A percentile compares a stretch with the other conserved stretches of the same genome.
phyloP scores from a whole-genome alignment of 2,888 invertebrate species.

The Philereme transversata region DNA sequence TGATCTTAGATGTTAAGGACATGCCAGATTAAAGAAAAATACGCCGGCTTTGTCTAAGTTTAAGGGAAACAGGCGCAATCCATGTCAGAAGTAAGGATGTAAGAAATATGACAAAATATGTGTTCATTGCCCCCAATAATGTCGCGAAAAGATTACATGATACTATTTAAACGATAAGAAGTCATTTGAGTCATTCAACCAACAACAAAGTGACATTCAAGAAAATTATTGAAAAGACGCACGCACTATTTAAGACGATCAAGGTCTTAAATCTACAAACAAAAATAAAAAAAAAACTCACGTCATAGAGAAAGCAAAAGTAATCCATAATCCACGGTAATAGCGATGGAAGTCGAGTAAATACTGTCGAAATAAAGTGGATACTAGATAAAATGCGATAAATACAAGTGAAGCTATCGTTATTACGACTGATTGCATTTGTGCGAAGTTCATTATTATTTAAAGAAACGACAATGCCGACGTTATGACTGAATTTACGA shows the following conservation, averaged over 20 bases:
- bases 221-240: not conserved
- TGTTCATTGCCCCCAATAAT: conserved; percentile 12
- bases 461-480: not conserved
- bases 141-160: conserved; percentile 9
- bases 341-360: conserved; percentile 44
- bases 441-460: conserved; percentile 19
- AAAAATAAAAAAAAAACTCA: conserved; percentile 44
- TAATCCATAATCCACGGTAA: conserved; percentile 38
- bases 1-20: no score
- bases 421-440: conserved; percentile 16
- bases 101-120: not conserved
- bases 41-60: not conserved
- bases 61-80: not conserved
- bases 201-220: not conserved
- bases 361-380: conserved; percentile 36
- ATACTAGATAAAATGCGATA: conserved; percentile 11
- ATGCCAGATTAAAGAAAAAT: not conserved
- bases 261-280: conserved; percentile 2
- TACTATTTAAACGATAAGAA: conserved; percentile 20
- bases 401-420: conserved; percentile 23
- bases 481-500: not conserved
- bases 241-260: not conserved
- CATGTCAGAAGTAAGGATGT: not conserved
- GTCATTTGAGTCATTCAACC: not conserved
- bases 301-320: conserved; percentile 50